phyloP scores from a whole-genome alignment of 2,888 invertebrate genomes.

The Notocelia uddmanniana region DNA sequence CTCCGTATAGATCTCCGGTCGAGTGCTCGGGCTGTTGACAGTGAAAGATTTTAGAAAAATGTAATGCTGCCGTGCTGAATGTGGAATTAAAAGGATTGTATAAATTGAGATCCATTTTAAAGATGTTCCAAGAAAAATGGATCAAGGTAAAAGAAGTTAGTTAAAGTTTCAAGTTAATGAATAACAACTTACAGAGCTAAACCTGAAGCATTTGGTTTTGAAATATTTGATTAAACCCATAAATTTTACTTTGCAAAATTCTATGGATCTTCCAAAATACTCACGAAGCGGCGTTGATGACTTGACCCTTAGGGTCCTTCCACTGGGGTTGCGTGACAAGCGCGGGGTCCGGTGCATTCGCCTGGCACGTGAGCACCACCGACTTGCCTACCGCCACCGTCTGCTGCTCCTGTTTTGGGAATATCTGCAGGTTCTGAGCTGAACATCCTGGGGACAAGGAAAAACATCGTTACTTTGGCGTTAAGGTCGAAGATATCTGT shows the following conservation, averaged over 20 bases:
- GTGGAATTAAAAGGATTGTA: neutral
- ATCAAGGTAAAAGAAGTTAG: too few species aligned
- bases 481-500: neutral
- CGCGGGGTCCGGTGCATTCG: conserved; percentile 88
- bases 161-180: too few species aligned
- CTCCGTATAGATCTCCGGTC: conserved; percentile 89
- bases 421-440: conserved; percentile 87
- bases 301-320: conserved; percentile 90
- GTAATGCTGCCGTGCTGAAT: neutral
- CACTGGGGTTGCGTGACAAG: conserved; percentile 92
- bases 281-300: conserved; percentile 89
- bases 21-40: conserved; percentile 69
- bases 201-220: too few species aligned
- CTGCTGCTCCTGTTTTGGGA: conserved; percentile 89
- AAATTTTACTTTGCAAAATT: too few species aligned
- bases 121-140: too few species aligned
- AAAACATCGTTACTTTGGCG: neutral
- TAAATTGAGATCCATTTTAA: neutral
- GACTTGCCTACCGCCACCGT: conserved; percentile 91
- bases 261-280: conserved; percentile 58
- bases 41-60: neutral
- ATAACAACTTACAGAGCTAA: too few species aligned
- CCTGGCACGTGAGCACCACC: conserved; percentile 92
- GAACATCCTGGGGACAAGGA: conserved; percentile 70
- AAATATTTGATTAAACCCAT: too few species aligned